Evolutionary conservation across 2,797 vertebrate species (phyloP), one percentile per base, ranked within the genome.

Genomic region (Etheostoma perlongum): DNA sequence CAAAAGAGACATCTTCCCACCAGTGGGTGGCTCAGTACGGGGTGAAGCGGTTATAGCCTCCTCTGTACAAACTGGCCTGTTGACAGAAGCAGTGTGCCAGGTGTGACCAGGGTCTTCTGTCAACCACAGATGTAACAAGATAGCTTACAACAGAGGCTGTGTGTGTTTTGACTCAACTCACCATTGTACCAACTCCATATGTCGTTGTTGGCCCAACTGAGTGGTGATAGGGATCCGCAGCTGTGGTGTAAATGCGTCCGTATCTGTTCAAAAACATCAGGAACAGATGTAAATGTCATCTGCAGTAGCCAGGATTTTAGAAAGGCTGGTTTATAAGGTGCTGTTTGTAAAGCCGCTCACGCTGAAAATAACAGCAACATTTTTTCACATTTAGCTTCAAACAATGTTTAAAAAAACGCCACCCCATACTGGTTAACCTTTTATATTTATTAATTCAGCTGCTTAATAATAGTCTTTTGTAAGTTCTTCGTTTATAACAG

Each of bases 11-110:
- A 19, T 42, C 47, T 21, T 0, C 4, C 27, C 4, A 6, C 2
- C 33, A 2, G 40, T 2, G 21, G 74, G 49, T 2, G 36, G 4
- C 63, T 96, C 90, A 96, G 92, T 96, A 96, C 0, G 96, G 96
- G 47, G 96, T 96, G 88, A 96, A 96, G 70, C 96, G 94, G 88
- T 95, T 96, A 85, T 96, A 96, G 65, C 95, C 96, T 90, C 96
- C 96, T 86, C 96, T 88, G 92, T 96, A 96, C 87, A 96, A 88
- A 91, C 96, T 95, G 82, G 96, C 95, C 96, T 96, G 90, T 81
- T 46, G 80, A 89, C 46, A 83, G 77, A 90, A 83, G 53, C 54
- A 88, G 55, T 1, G 25, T 0, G 25, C 5, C 78, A 88, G 73
- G 54, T 79, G 82, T 83, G 30, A 87, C 3, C 49, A 53, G 25